A percentile compares a stretch with the other conserved stretches of the same genome.
Evolutionary conservation across 2,888 invertebrate species (phyloP).

Genomic region (Horisme vitalbata): DNA sequence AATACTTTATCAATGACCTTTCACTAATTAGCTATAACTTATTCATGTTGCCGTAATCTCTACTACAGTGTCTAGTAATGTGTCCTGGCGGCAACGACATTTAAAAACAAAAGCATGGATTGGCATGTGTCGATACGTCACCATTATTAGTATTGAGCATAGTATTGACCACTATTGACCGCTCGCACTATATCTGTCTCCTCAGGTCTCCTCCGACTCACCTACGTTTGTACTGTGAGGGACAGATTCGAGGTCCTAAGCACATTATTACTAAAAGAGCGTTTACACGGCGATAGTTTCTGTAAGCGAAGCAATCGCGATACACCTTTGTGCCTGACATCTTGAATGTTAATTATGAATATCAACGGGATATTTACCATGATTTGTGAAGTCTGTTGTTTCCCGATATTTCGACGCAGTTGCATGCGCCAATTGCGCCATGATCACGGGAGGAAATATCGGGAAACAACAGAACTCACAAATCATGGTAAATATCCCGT

Average conservation of each 20-base stretch:
- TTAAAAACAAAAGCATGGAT: not conserved
- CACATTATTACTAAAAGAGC: conserved; percentile 2
- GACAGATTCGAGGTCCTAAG: too few species aligned
- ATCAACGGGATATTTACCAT: too few species aligned
- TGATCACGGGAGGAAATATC: too few species aligned
- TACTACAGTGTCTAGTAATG: conserved; percentile 3
- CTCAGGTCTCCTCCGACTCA: conserved; percentile 44
- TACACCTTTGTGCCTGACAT: too few species aligned
- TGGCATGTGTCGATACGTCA: conserved; percentile 1
- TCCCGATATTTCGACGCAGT: too few species aligned
- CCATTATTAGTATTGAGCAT: conserved; percentile 6
- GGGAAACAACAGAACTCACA: too few species aligned
- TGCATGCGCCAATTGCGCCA: too few species aligned
- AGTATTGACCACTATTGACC: conserved; percentile 17
- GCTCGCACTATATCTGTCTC: conserved; percentile 34
- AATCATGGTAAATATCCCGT: too few species aligned
- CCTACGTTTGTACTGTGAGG: conserved; percentile 27
- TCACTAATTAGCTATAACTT: not conserved
- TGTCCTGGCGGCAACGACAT: conserved; percentile 5
- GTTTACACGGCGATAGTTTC: too few species aligned
- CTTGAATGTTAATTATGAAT: too few species aligned
- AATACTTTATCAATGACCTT: not conserved
- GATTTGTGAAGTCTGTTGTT: too few species aligned
- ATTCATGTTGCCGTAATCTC: conserved; percentile 3
- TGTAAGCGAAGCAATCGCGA: too few species aligned